Percentiles rank a stretch among this genome's conserved stretches.
phyloP scores from a whole-genome alignment of 2,888 invertebrate genomes.

The Agrotis segetum region DNA sequence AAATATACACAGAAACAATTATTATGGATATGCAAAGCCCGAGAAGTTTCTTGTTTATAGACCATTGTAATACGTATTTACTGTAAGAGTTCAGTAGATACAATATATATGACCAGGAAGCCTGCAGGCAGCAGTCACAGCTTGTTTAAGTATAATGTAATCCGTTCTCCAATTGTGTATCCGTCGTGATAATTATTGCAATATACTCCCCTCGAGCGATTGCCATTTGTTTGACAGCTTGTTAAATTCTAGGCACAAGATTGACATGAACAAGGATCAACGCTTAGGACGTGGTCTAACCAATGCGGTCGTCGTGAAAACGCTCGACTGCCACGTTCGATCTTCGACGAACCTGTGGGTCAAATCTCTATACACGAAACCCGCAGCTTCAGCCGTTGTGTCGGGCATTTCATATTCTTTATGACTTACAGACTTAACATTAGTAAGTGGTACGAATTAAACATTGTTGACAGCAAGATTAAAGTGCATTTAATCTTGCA shows the following conservation, averaged over 20 bases:
- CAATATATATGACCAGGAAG: conserved; percentile 25
- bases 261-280: background rate
- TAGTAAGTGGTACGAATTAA: no score
- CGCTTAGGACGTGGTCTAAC: background rate
- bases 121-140: background rate
- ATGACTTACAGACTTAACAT: no score
- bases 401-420: no score
- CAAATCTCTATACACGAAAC: no score
- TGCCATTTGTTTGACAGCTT: conserved; percentile 5
- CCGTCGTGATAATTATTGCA: conserved; percentile 33
- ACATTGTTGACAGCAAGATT: no score
- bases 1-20: background rate
- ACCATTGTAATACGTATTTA: background rate
- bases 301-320: background rate
- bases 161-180: conserved; percentile 23
- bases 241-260: background rate
- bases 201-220: conserved; percentile 34
- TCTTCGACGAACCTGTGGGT: background rate
- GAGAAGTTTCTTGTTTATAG: conserved; percentile 2
- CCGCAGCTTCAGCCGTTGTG: no score
- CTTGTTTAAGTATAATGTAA: conserved; percentile 25
- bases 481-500: no score
- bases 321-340: background rate
- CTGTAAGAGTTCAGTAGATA: background rate
- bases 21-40: background rate